These are phyloP conservation scores for Drosophila paulistorum DNA, from an alignment of 1,140 invertebrate species.

Conservation along the genomic window DNA sequence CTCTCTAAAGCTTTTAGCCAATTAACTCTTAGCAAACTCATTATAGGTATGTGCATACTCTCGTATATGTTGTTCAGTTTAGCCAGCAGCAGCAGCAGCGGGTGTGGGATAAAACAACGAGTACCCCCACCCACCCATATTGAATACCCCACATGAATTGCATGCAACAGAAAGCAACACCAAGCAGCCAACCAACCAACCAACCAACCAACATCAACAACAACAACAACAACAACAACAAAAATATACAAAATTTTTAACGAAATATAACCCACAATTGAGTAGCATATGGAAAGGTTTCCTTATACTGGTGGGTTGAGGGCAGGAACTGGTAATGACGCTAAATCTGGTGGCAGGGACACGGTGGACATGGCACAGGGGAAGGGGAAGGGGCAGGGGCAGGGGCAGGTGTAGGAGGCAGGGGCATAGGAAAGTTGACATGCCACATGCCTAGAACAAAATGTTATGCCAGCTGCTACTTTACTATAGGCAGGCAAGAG, in stretches of 20 bases:
- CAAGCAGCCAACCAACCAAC: background rate
- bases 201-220: background rate
- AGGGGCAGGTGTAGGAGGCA: background rate
- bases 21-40: conserved; percentile 13
- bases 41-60: conserved; percentile 10
- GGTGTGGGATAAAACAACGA: background rate
- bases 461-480: conserved; percentile 13
- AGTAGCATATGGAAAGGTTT: conserved; percentile 10
- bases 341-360: background rate
- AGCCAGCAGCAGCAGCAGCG: background rate
- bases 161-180: background rate
- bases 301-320: conserved; percentile 9
- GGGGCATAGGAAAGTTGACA: conserved; percentile 9
- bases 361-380: background rate
- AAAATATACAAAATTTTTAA: conserved; percentile 2
- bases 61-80: conserved; percentile 4
- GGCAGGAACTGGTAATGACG: conserved; percentile 11
- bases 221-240: background rate
- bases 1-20: conserved; percentile 2
- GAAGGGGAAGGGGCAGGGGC: background rate
- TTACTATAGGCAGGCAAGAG: conserved; percentile 2
- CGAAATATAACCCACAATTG: conserved; percentile 10
- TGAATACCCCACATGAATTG: conserved; percentile 4
- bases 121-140: background rate
- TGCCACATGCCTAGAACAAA: conserved; percentile 13